Evolutionary conservation across 2,797 vertebrate genomes (phyloP).

Genomic region (Spheniscus humboldti): DNA sequence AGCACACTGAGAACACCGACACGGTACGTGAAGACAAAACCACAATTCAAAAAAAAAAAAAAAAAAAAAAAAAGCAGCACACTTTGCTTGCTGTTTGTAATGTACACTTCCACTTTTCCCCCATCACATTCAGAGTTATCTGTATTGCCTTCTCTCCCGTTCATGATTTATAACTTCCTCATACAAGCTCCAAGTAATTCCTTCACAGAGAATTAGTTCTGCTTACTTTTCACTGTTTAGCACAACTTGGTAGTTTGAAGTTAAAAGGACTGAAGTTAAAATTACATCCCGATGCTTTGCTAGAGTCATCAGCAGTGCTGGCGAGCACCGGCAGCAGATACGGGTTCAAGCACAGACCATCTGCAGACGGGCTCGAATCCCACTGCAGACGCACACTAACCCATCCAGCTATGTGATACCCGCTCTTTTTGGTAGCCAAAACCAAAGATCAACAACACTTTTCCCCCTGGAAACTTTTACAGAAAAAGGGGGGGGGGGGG

Average conservation of each 20-base stretch:
- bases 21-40: background rate
- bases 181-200: background rate
- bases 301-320: background rate
- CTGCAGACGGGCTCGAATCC: background rate
- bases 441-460: background rate
- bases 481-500: background rate
- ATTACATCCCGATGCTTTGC: background rate
- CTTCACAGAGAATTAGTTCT: background rate
- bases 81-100: background rate
- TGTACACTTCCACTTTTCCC: background rate
- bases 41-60: background rate
- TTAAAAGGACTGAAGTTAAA: background rate
- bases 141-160: background rate
- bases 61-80: no score
- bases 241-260: background rate
- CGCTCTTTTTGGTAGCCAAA: background rate
- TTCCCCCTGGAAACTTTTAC: background rate
- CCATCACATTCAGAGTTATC: background rate
- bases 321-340: background rate
- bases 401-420: background rate
- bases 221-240: background rate
- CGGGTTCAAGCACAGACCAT: background rate
- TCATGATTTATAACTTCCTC: background rate
- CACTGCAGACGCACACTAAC: background rate
- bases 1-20: background rate